Evolutionary conservation across 2,113 vertebrate genomes (phyloP).

Genomic region (Fulica atra): DNA sequence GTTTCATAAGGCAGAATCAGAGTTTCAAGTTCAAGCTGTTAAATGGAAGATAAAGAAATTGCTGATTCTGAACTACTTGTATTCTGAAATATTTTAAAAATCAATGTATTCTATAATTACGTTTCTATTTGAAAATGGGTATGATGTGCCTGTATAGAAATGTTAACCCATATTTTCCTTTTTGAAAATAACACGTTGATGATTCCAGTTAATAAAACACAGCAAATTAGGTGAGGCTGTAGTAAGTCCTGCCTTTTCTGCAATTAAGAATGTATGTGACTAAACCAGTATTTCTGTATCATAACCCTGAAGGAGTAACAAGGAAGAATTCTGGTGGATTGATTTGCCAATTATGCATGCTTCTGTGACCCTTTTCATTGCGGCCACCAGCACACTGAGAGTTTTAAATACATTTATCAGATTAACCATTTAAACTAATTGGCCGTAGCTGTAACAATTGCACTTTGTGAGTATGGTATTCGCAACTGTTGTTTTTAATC

Average conservation of each 20-base stretch:
- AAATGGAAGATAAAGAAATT: background rate
- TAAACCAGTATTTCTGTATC: background rate
- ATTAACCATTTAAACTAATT: background rate
- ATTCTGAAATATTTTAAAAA: background rate
- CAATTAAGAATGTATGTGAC: background rate
- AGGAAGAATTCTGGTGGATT: background rate
- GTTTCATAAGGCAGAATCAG: background rate
- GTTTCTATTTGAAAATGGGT: background rate
- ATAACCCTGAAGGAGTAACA: background rate
- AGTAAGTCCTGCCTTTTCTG: background rate
- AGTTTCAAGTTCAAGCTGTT: background rate
- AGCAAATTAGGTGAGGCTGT: background rate
- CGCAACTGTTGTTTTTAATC: background rate
- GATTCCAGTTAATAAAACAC: background rate
- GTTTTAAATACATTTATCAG: background rate
- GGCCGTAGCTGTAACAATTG: background rate
- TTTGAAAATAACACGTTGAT: background rate
- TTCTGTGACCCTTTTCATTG: background rate
- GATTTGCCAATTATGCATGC: background rate
- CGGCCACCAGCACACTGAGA: background rate
- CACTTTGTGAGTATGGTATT: background rate
- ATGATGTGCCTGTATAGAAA: background rate
- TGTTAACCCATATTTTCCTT: background rate
- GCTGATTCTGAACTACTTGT: background rate
- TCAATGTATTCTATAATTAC: background rate